Evolutionary conservation across 1,140 invertebrate species (phyloP).

Genomic region (Eurosta solidaginis): DNA sequence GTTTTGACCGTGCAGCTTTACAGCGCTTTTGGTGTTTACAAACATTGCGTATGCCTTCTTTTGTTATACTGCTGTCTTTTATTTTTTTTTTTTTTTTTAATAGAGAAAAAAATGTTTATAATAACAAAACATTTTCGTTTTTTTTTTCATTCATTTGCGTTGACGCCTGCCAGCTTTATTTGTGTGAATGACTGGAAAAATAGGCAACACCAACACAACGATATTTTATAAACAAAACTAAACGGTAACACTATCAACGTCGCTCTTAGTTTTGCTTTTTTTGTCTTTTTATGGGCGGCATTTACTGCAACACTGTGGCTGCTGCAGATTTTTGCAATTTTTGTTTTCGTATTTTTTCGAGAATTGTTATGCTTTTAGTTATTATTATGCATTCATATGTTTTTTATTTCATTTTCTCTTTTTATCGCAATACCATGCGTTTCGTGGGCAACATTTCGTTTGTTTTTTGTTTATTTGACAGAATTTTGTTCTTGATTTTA

Average conservation of each 20-base stretch:
- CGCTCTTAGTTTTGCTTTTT: not conserved
- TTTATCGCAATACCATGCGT: not conserved
- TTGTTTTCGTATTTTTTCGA: not conserved
- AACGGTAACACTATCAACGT: not conserved
- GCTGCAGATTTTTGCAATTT: not conserved
- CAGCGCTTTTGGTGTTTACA: too few species aligned
- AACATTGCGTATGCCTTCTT: too few species aligned
- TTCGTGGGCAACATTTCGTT: not conserved
- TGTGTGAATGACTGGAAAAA: constrained; percentile 14
- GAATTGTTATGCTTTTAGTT: not conserved
- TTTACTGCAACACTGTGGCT: not conserved
- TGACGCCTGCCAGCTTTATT: constrained; percentile 13
- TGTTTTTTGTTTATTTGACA: not conserved
- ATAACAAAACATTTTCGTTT: not conserved
- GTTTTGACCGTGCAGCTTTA: too few species aligned
- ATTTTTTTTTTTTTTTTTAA: too few species aligned
- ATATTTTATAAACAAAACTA: not conserved
- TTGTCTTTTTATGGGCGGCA: not conserved
- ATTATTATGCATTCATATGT: not conserved
- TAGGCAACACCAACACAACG: not conserved
- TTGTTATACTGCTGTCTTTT: too few species aligned
- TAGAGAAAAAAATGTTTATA: too few species aligned
- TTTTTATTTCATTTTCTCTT: not conserved
- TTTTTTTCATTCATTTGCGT: not conserved
- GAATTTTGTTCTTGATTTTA: not conserved